A percentile compares a stretch with the other conserved stretches of the same genome.
phyloP scores from a whole-genome alignment of 2,888 invertebrate genomes.

The Orthosia gracilis region DNA sequence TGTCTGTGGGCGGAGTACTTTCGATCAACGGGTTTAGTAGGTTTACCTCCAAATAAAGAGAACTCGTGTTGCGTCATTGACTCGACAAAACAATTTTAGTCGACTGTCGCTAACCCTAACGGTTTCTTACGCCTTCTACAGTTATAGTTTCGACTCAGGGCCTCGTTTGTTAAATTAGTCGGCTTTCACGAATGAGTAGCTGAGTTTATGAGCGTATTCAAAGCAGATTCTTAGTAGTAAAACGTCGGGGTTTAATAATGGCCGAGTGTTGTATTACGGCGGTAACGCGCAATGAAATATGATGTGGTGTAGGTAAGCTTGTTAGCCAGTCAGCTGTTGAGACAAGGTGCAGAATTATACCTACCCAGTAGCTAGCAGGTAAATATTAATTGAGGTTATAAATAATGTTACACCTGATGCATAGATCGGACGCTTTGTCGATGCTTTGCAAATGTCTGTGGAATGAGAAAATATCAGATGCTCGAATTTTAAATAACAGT shows the following conservation, averaged over 20 bases:
- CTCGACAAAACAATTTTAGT: constrained; percentile 14
- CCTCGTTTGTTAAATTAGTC: constrained; percentile 43
- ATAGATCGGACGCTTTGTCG: constrained; percentile 3
- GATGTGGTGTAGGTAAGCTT: constrained; percentile 53
- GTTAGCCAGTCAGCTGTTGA: constrained; percentile 61
- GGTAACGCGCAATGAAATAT: constrained; percentile 51
- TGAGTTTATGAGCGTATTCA: constrained; percentile 50
- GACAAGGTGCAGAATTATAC: constrained; percentile 59
- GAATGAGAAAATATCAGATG: not conserved
- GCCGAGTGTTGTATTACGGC: constrained; percentile 58
- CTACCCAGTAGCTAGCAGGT: not conserved
- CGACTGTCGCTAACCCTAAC: constrained; percentile 14
- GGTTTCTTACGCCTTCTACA: constrained; percentile 51
- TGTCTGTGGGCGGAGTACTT: not conserved
- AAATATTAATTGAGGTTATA: constrained; percentile 34
- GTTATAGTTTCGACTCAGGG: constrained; percentile 38
- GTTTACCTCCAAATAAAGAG: constrained; percentile 29
- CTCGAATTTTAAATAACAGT: constrained; percentile 1
- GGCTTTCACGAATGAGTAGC: constrained; percentile 50
- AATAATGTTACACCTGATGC: constrained; percentile 34
- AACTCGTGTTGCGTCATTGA: constrained; percentile 12
- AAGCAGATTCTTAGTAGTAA: constrained; percentile 46
- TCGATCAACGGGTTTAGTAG: constrained; percentile 18
- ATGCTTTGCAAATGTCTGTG: not conserved
- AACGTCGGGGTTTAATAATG: constrained; percentile 46